phyloP scores from a whole-genome alignment of 2,888 invertebrate species.

The Apodemia mormo region DNA sequence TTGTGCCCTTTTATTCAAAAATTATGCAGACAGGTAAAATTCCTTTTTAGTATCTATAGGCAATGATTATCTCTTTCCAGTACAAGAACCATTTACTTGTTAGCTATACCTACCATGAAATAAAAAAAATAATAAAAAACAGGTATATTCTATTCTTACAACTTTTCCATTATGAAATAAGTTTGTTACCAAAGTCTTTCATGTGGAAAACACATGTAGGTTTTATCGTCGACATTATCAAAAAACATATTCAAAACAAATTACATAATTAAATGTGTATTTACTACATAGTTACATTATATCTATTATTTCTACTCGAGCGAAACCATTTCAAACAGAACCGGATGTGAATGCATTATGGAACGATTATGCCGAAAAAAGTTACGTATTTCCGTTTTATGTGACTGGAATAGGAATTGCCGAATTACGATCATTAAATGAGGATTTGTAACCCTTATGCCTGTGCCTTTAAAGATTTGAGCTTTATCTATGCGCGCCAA shows the following conservation, averaged over 20 bases:
- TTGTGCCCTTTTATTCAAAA: too few relatives aligned
- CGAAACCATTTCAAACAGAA: constrained; percentile 32
- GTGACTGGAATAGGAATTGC: constrained; percentile 68
- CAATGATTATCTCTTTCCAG: too few relatives aligned
- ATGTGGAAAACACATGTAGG: constrained; percentile 3
- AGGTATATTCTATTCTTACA: background rate
- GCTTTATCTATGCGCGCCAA: constrained; percentile 67
- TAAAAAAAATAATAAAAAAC: background rate
- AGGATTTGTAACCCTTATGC: constrained; percentile 37
- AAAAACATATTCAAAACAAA: constrained; percentile 7
- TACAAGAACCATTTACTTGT: background rate
- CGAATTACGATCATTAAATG: constrained; percentile 55
- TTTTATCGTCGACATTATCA: background rate
- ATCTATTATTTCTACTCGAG: constrained; percentile 25
- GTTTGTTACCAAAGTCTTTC: background rate
- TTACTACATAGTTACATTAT: background rate
- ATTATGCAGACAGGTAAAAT: too few relatives aligned
- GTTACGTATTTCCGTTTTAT: constrained; percentile 60
- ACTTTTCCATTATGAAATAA: background rate
- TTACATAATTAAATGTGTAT: background rate
- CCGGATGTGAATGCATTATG: constrained; percentile 67
- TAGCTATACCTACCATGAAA: background rate
- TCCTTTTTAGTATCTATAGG: background rate
- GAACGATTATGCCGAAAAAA: constrained; percentile 58
- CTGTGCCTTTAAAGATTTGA: constrained; percentile 42